Percentiles rank a stretch among this genome's conserved stretches.
Evolutionary conservation across 2,113 vertebrate genomes (phyloP).

Genomic region (Pterocles burchelli): DNA sequence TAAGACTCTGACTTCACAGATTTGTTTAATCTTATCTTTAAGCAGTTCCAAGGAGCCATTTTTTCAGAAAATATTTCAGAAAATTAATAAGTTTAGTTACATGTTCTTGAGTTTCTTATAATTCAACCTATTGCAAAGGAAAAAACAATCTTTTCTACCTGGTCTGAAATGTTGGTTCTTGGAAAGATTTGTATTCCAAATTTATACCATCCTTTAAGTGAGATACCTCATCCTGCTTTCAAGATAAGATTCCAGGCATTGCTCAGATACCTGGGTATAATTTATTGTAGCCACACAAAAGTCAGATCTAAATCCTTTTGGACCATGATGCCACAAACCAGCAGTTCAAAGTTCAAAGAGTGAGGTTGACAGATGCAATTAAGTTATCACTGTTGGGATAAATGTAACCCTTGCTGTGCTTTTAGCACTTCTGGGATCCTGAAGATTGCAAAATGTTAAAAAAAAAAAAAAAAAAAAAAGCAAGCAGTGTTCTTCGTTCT

Average conservation of each 20-base stretch:
- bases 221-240: conserved; percentile 60
- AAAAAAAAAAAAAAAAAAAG: neutral
- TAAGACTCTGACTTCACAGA: neutral
- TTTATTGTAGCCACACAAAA: conserved; percentile 77
- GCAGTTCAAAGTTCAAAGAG: conserved; percentile 79
- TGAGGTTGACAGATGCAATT: conserved; percentile 66
- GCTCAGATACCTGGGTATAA: conserved; percentile 78
- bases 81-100: neutral
- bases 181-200: conserved; percentile 53
- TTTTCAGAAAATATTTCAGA: neutral
- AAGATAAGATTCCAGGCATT: conserved; percentile 83
- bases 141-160: neutral
- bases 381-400: conserved; percentile 74
- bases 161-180: neutral
- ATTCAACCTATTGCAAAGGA: neutral
- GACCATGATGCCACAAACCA: conserved; percentile 67
- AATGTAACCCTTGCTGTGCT: conserved; percentile 57
- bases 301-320: conserved; percentile 79
- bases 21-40: neutral
- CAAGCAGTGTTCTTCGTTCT: neutral
- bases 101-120: neutral
- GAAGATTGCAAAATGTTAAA: conserved; percentile 38
- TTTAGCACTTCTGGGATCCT: conserved; percentile 46
- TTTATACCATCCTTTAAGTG: conserved; percentile 59
- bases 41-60: neutral